Evolutionary conservation across 2,113 vertebrate species (phyloP).

Genomic region (Aegotheles bennettii): DNA sequence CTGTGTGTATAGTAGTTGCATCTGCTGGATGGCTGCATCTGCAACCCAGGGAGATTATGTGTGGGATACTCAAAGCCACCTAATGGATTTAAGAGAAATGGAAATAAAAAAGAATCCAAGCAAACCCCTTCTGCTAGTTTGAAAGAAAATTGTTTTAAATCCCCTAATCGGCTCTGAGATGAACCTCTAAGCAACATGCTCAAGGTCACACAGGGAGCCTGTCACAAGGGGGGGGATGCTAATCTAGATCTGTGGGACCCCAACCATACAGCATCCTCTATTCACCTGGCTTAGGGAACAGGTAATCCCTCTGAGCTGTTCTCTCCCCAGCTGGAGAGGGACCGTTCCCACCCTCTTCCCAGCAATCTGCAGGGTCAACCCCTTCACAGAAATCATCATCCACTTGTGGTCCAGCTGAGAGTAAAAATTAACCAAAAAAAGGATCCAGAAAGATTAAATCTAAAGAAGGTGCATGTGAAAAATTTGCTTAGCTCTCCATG

Average conservation of each 20-base stretch:
- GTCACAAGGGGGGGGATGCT: neutral
- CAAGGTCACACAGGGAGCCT: neutral
- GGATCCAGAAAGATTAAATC: neutral
- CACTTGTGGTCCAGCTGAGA: neutral
- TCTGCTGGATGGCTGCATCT: neutral
- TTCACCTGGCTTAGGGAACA: neutral
- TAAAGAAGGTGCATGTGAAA: neutral
- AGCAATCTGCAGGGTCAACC: neutral
- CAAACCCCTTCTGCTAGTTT: conserved; percentile 23
- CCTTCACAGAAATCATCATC: neutral
- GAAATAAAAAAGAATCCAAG: neutral
- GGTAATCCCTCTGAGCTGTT: neutral
- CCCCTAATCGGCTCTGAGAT: conserved; percentile 44
- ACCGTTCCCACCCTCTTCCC: neutral
- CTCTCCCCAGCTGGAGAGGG: neutral
- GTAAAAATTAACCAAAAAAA: too few species aligned
- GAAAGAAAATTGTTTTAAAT: conserved; percentile 47
- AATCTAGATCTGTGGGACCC: neutral
- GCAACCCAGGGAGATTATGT: neutral
- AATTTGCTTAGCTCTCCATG: neutral
- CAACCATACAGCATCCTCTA: neutral
- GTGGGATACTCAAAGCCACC: neutral
- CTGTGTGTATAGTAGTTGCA: neutral
- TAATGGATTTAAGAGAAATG: neutral
- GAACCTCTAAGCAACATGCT: neutral